Evolutionary conservation across 2,797 vertebrate genomes (phyloP), one percentile per base, ranked within the genome.

Genomic region (Tenualosa thibaudeaui): DNA sequence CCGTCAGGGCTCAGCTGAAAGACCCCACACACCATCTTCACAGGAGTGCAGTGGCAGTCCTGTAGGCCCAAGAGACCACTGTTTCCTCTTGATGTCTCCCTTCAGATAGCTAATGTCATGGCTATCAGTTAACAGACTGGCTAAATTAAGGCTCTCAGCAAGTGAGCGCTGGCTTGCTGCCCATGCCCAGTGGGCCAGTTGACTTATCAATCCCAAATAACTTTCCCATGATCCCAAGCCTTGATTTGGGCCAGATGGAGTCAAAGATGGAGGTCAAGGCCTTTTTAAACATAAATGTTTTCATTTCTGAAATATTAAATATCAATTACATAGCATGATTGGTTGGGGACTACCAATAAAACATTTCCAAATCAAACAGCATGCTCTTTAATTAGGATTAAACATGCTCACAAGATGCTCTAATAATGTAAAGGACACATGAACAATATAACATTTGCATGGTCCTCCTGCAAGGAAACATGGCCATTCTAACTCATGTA

Each of bases 171-270:
- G 86, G 86, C 85, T 26, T 56, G 13, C 81, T 84, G 88, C 88
- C 88, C 83, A 84, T 62, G 85, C 56, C 78, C 81, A 53, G 82
- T 84, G 50, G 84, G 83, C 51, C 58, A 58, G 85, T 81, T 88
- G 86, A 86, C 84, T 88, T 88, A 86, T 88, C 87, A 86, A 85
- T 82, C 86, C 87, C 82, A 84, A 87, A 88, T 87, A 86, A 85
- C 86, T 89, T 88, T 86, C 85, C 86, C 81, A 86, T 87, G 86
- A 89, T 87, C 81, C 81, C 85, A 84, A 86, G 83, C 85, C 50
- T 78, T 46, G 71, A 78, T 78, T 78, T 78, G 40, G 71, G 40
- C 22, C 15, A 51, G 50, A 51, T 51, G 10, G 1, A 51, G 46
- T 7, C 8, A 46, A 71, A 71, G 31, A 37, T 15, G 31, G 26